Base-by-base conservation (phyloP, 2,797 vertebrate genomes). In the Sciurus vulgaris region DNA sequence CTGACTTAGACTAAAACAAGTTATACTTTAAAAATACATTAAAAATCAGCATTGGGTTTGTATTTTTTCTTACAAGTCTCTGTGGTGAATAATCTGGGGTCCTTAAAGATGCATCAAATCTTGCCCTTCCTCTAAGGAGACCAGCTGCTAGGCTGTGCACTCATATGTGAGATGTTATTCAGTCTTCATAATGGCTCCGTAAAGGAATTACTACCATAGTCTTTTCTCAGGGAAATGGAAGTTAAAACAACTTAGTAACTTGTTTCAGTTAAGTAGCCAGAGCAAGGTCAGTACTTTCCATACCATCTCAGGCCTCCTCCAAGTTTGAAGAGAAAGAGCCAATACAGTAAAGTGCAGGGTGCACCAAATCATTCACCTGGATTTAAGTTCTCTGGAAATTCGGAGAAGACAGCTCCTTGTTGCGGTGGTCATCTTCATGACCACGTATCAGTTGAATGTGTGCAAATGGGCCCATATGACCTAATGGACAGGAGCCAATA, bases 381-480 rank as follows among this genome's bases (percentile, higher is more conserved):
- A 44, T 30, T 11, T 38, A 88, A 41, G 2, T 61, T 77, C 41
- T 65, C 47, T 5, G 30, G 33, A 73, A 69, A 49, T 28, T 86
- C 70, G 73, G 81, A 79, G 83, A 69, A 73, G 7, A 47, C 1
- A 54, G 44, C 28, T 72, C 38, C 76, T 67, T 49, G 18, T 8
- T 44, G 38, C 28, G 2, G 1, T 3, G 2, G 65, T 54, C 44
- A 63, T 30, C 41, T 73, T 56, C 10, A 33, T 59, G 63, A 69
- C 15, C 44, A 65, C 28, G 12, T 15, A 49, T 67, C 24, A 44
- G 38, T 30, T 22, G 33, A 44, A 33, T 17, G 10, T 28, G 35
- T 33, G 86, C 0, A 72, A 26, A 54, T 0, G 12, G 22, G 22
- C 7, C 59, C 17, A 10, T 1, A 3, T 4, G 12, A 56, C 0